Evolutionary conservation across 92 coral and sea anemone species (phyloP).

Genomic region (Palythoa caribaeorum): DNA sequence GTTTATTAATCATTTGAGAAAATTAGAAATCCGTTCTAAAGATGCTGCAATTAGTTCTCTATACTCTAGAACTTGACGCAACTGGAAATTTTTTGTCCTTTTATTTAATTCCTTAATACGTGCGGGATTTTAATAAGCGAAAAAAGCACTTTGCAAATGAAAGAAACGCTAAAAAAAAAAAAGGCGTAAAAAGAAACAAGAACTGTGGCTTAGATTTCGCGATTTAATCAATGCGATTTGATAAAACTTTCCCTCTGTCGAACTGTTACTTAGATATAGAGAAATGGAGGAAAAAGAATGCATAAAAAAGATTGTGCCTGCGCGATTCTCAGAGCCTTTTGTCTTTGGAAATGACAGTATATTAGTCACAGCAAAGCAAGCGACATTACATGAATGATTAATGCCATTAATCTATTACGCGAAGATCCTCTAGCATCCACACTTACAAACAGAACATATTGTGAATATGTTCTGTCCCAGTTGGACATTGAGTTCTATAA

Average conservation of each 20-base stretch:
- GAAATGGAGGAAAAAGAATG: not conserved
- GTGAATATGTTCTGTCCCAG: conserved; percentile 7
- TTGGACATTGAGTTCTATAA: not conserved
- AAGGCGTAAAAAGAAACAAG: not conserved
- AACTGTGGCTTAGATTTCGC: not conserved
- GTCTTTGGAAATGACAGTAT: not conserved
- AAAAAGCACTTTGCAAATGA: not conserved
- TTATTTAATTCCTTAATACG: conserved; percentile 14
- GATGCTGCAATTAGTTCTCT: conserved; percentile 34
- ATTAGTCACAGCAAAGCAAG: conserved; percentile 17
- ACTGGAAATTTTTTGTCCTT: conserved; percentile 8
- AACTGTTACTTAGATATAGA: conserved; percentile 6
- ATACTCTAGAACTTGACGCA: conserved; percentile 8
- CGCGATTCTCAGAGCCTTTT: conserved; percentile 21
- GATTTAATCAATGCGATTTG: not conserved
- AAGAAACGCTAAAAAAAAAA: not conserved
- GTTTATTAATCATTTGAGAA: conserved; percentile 32
- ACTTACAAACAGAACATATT: not conserved
- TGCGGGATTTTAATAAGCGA: conserved; percentile 23
- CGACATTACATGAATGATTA: conserved; percentile 43
- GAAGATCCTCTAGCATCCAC: not conserved
- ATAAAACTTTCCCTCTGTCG: not conserved
- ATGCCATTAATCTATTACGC: conserved; percentile 34
- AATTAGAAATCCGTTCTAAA: conserved; percentile 14
- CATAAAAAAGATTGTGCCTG: not conserved